Evolutionary conservation across 2,888 invertebrate genomes (phyloP), one percentile per base, ranked within the genome.

Genomic region (Pseudoips prasinana): DNA sequence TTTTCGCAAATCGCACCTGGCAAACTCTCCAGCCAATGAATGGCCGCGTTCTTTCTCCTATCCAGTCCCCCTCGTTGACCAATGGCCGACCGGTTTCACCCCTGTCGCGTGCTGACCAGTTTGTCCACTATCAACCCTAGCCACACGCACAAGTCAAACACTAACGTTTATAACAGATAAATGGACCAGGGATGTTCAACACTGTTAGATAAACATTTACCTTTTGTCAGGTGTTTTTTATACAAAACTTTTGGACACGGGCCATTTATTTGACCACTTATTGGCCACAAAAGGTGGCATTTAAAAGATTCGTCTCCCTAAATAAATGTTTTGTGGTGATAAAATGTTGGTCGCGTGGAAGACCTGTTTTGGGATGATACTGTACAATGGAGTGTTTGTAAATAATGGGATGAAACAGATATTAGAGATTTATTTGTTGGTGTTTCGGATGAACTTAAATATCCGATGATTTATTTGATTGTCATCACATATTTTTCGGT

Each of bases 111-210:
- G 80, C 73, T 50, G 63, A 59, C 72, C 70, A 55, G 68, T 68
- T 60, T 51, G 56, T 39, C 60, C 50, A 58, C 50, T 52, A 43
- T 47, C 36, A 34, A 24, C 59, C 62, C 43, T 36, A 30, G 58
- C 49, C 64, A 62, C 66, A 64, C 62, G 63, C 67, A 55, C 48
- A 59, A 59, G 64, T 48, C 48, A 47, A 62, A 58, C 54, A 53
- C 45, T 54, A 50, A 57, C 57, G 51, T 60, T 67, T 58, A 71
- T 68, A 64, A 58, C 65, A 65, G 71, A 72, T 82, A 79, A 78
- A 71, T 85, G 86, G 85, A 80, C 81, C 87, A 65, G 65, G 84
- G 88, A 88, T 88, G 88, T 76, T 84, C 58, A 58, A 51, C 60
- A 65, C 58, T 61, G 62, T 64, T 64, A 64, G 67, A 73, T 79